Conservation (phyloP, 2,888 invertebrate species). For the Trichogramma dendrolimi region DNA sequence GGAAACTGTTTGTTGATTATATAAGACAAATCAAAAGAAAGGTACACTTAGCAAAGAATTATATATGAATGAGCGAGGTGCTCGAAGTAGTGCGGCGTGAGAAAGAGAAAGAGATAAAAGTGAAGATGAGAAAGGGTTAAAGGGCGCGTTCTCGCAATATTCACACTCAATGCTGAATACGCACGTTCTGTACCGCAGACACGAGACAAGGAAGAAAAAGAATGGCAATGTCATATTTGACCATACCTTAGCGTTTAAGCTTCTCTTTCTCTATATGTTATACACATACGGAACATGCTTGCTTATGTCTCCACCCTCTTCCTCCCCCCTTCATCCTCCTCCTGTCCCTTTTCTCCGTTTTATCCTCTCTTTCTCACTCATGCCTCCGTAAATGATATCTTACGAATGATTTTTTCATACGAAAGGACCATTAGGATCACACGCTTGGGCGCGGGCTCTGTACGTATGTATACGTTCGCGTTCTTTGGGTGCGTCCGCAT, state of each 20-base stretch:
- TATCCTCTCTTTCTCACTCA: background rate
- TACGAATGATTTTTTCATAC: slow-evolving; percentile 33
- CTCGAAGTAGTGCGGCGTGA: background rate
- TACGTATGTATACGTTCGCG: slow-evolving; percentile 36
- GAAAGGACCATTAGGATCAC: slow-evolving; percentile 41
- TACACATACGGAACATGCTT: slow-evolving; percentile 16
- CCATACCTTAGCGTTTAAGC: slow-evolving; percentile 28
- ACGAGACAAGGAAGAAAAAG: slow-evolving; percentile 33
- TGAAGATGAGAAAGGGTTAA: background rate
- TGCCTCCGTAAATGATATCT: slow-evolving; percentile 21
- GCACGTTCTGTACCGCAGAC: background rate
- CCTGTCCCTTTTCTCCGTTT: background rate
- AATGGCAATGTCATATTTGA: slow-evolving; percentile 41
- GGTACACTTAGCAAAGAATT: slow-evolving; percentile 16
- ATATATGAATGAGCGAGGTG: background rate
- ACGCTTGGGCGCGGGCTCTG: slow-evolving; percentile 33
- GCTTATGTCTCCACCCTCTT: slow-evolving; percentile 6
- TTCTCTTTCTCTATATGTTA: slow-evolving; percentile 2
- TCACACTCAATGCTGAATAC: background rate
- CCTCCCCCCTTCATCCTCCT: slow-evolving; percentile 13
- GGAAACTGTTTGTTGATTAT: too few species aligned
- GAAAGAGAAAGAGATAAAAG: background rate
- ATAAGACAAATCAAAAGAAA: slow-evolving; percentile 2
- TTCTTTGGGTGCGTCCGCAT: slow-evolving; percentile 41
- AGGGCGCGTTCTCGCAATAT: background rate